Evolutionary conservation across 1,140 invertebrate species (phyloP).

Genomic region (Atta colombica): DNA sequence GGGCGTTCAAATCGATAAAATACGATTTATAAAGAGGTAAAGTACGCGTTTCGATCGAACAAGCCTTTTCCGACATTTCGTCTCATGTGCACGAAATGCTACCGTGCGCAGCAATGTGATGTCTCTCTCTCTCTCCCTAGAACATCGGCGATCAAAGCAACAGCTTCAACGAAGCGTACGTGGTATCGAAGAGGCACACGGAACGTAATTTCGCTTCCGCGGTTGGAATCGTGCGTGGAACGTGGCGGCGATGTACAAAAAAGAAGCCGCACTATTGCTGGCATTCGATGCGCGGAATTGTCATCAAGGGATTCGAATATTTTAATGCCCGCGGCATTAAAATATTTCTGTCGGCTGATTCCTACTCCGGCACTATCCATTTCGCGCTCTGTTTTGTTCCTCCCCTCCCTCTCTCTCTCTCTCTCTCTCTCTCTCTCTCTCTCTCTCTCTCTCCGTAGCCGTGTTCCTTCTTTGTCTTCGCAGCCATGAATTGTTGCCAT

Average conservation of each 20-base stretch:
- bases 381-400: conserved; percentile 27
- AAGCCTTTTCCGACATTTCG: conserved; percentile 37
- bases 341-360: conserved; percentile 80
- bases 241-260: conserved; percentile 47
- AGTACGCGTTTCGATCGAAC: conserved; percentile 14
- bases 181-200: conserved; percentile 47
- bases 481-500: conserved; percentile 70
- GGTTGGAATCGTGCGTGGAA: conserved; percentile 64
- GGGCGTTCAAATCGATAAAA: not conserved
- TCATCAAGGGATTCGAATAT: conserved; percentile 78
- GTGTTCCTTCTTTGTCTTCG: conserved; percentile 50
- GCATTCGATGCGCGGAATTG: conserved; percentile 73
- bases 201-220: conserved; percentile 71
- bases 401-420: not conserved
- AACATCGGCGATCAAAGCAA: conserved; percentile 73
- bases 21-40: not conserved
- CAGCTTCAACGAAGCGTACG: conserved; percentile 28
- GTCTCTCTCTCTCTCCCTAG: conserved; percentile 57
- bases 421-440: not conserved
- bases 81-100: conserved; percentile 1
- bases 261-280: conserved; percentile 13
- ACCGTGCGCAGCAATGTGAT: conserved; percentile 31
- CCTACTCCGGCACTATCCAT: conserved; percentile 56
- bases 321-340: conserved; percentile 74
- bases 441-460: conserved; percentile 4